Conservation (phyloP, 2,113 vertebrate species). For the Myotis yumanensis region DNA sequence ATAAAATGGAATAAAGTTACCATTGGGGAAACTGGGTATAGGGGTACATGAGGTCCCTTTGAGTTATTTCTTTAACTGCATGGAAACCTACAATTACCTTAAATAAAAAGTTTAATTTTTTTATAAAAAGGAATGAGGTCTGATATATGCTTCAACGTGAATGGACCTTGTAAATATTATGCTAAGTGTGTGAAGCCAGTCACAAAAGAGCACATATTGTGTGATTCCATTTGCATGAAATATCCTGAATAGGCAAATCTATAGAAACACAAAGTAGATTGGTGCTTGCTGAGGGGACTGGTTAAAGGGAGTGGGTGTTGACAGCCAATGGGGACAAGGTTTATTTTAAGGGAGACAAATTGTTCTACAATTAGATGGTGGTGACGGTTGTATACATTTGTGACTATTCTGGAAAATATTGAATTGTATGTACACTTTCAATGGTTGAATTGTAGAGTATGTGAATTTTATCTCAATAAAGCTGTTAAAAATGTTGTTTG, state of each 20-base stretch:
- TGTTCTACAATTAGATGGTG: not conserved
- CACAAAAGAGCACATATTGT: not conserved
- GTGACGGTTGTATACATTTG: not conserved
- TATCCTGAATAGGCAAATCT: not conserved
- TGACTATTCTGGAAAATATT: not conserved
- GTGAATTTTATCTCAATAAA: not conserved
- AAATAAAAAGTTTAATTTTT: not conserved
- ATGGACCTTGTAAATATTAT: not conserved
- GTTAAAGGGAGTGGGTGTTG: not conserved
- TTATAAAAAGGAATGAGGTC: not conserved
- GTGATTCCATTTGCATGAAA: not conserved
- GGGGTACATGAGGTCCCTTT: not conserved
- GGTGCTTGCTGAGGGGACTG: not conserved
- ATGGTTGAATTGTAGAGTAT: not conserved
- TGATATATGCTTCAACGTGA: not conserved
- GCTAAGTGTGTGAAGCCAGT: not conserved
- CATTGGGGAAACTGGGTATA: not conserved
- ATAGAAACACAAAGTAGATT: not conserved
- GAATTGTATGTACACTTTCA: not conserved
- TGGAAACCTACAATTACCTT: not conserved
- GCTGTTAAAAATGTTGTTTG: not conserved
- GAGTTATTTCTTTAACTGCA: not conserved
- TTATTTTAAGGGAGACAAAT: not conserved
- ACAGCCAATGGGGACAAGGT: not conserved
- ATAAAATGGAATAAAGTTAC: not conserved